Evolutionary conservation across 1,140 invertebrate genomes (phyloP).

Genomic region (Steinernema khuongi): DNA sequence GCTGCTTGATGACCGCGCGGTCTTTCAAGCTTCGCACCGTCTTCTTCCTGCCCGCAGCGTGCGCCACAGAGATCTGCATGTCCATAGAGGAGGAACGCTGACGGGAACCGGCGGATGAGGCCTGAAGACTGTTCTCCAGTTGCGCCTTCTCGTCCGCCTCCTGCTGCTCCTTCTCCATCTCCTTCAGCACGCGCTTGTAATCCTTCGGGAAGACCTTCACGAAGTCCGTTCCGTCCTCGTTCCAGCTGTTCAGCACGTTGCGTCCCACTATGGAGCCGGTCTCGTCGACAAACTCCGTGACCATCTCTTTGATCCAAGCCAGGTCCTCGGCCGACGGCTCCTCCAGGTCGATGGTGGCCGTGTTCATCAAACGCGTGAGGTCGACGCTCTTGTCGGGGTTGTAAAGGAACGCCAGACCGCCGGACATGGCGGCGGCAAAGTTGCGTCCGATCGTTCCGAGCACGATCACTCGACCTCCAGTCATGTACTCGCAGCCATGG

Average conservation of each 20-base stretch:
- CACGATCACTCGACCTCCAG: slow-evolving; percentile 76
- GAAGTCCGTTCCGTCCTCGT: slow-evolving; percentile 72
- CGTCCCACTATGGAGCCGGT: slow-evolving; percentile 81
- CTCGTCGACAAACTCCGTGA: slow-evolving; percentile 79
- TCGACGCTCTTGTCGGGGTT: slow-evolving; percentile 77
- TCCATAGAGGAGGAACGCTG: slow-evolving; percentile 51
- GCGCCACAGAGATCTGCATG: slow-evolving; percentile 43
- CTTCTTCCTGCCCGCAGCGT: not conserved
- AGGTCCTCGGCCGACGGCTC: slow-evolving; percentile 69
- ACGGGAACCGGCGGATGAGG: slow-evolving; percentile 17
- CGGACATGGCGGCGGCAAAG: slow-evolving; percentile 97
- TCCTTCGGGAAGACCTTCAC: slow-evolving; percentile 94
- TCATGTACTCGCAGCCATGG: slow-evolving; percentile 99
- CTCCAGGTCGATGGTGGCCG: slow-evolving; percentile 55
- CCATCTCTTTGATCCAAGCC: slow-evolving; percentile 70
- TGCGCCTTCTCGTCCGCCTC: slow-evolving; percentile 25
- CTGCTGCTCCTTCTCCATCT: slow-evolving; percentile 66
- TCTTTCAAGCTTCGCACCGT: slow-evolving; percentile 19
- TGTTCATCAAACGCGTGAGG: slow-evolving; percentile 42
- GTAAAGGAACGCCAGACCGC: slow-evolving; percentile 80
- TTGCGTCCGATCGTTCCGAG: slow-evolving; percentile 87
- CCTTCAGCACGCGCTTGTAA: slow-evolving; percentile 81
- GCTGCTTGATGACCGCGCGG: slow-evolving; percentile 41
- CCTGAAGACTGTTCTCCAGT: slow-evolving; percentile 39
- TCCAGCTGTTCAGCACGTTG: slow-evolving; percentile 76